Base-by-base conservation (phyloP, 2,797 vertebrate genomes). In the Buphagus erythrorhynchus region DNA sequence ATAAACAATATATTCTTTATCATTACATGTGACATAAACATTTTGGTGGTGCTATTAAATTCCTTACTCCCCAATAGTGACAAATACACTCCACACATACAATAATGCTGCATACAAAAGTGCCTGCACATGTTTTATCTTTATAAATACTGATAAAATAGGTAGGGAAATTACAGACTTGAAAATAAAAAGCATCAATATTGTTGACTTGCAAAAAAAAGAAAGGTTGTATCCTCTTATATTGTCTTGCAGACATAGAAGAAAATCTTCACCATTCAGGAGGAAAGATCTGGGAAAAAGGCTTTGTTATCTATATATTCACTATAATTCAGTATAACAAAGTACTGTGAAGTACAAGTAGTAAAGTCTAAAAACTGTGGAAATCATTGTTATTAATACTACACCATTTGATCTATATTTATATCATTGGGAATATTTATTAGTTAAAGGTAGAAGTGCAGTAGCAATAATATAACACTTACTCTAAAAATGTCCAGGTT, bases 171-270 rank as follows among this genome's bases (percentile, higher is more conserved):
- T 91, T 79, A 86, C 21, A 79, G 76, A 82, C 36, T 89, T 92
- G 77, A 94, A 93, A 95, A 88, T 76, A 94, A 89, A 92, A 87
- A 82, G 55, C 75, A 79, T 69, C 71, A 71, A 73, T 95, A 91
- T 69, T 82, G 45, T 66, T 92, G 84, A 52, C 59, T 93, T 86
- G 40, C 20, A 84, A 74, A 81, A 63, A 75, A 84, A 78, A 22
- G 21, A 58, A 75, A 61, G 14, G n/a, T 61, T 82, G 38, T 52
- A 69, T 79, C 81, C 72, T 79, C 40, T 89, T 18, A 25, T 31
- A 82, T 79, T 91, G 33, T 92, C 71, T 77, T 89, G 72, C 15
- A 95, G 86, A 95, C 38, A 13, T 33, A 87, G 52, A 92, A 65
- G 68, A 93, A 94, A 92, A 82, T 87, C 61, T 72, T 84, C 61